A percentile compares a stretch with the other conserved stretches of the same genome.
Conservation (phyloP, 2,113 vertebrate genomes). For the Calypte anna region DNA sequence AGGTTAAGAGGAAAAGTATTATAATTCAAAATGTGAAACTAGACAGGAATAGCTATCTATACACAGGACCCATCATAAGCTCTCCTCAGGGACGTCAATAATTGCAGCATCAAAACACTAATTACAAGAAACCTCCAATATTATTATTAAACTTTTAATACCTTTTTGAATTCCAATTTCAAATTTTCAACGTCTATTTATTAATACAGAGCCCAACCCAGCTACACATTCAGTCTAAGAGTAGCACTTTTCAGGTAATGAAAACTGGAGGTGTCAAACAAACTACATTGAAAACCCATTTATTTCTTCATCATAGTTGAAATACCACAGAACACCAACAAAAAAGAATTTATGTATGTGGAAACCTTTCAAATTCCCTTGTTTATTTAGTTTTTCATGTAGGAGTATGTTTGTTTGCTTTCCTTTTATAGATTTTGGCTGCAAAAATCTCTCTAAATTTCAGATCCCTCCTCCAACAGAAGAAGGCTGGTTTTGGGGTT, state of each 20-base stretch:
- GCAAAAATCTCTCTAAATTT: conserved; percentile 17
- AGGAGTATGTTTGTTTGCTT: conserved; percentile 6
- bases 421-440: conserved; percentile 6
- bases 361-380: conserved; percentile 14
- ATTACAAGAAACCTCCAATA: background rate
- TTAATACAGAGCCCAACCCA: background rate
- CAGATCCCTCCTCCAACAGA: background rate
- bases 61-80: background rate
- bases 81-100: background rate
- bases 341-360: background rate
- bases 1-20: background rate
- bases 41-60: background rate
- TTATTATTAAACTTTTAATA: background rate
- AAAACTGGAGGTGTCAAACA: background rate
- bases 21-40: background rate
- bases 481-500: background rate
- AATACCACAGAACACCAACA: background rate
- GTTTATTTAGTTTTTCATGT: background rate
- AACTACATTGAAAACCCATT: background rate
- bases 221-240: background rate
- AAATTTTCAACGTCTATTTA: background rate
- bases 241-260: conserved; percentile 5
- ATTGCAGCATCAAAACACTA: background rate
- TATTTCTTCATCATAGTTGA: conserved; percentile 41
- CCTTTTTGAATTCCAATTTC: background rate